Percentiles rank a stretch among this genome's conserved stretches.
Conservation (phyloP, 2,888 invertebrate genomes). For the Acrobasis consociella region DNA sequence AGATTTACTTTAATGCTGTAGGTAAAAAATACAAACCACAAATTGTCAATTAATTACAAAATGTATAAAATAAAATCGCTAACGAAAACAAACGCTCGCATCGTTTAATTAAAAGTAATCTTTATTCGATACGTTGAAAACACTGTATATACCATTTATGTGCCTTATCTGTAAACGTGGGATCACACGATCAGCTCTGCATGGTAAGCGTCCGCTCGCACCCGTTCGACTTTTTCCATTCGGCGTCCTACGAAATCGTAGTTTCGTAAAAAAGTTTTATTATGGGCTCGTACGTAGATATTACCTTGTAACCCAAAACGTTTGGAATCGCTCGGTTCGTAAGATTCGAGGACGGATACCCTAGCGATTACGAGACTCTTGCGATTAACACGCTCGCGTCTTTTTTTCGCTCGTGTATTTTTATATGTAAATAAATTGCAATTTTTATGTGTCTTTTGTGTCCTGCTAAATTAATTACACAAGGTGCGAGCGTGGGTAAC, state of each 20-base stretch:
- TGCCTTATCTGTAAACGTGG: slow-evolving; percentile 35
- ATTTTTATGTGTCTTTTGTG: no score
- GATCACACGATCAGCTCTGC: slow-evolving; percentile 32
- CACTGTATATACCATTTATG: slow-evolving; percentile 28
- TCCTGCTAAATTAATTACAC: no score
- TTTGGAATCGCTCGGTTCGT: no score
- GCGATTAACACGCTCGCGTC: no score
- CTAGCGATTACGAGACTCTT: no score
- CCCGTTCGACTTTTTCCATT: not conserved
- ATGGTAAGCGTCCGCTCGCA: slow-evolving; percentile 33
- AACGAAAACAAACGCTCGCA: slow-evolving; percentile 1
- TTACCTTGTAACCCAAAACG: no score
- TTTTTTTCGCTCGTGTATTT: no score
- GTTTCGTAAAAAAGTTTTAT: not conserved
- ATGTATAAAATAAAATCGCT: not conserved
- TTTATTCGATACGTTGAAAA: slow-evolving; percentile 20
- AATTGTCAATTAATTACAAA: not conserved
- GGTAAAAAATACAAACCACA: not conserved
- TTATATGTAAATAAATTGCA: no score
- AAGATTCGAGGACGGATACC: no score
- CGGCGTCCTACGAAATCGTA: not conserved
- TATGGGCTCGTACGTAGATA: no score
- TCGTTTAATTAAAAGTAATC: slow-evolving; percentile 23
- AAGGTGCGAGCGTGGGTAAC: not conserved
- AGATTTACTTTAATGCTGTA: no score